Conservation (phyloP, 2,113 vertebrate genomes). For the Rhipidura dahli region DNA sequence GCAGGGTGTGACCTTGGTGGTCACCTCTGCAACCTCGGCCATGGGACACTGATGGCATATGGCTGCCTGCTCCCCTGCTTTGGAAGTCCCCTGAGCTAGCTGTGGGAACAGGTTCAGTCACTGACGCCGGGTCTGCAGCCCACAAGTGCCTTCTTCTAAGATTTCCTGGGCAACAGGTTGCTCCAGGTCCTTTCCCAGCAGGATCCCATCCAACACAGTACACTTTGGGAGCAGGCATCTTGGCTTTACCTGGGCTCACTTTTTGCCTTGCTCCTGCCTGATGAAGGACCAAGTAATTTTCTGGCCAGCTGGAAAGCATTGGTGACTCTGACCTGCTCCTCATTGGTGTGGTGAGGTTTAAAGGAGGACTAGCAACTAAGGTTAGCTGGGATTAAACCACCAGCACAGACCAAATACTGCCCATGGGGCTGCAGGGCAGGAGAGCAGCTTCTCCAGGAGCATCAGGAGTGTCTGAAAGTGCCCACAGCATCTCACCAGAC, state of each 20-base stretch:
- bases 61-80: background rate
- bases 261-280: background rate
- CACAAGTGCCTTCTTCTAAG: background rate
- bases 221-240: fast-evolving
- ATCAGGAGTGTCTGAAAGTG: background rate
- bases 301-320: background rate
- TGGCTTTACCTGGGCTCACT: background rate
- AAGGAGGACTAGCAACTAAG: background rate
- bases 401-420: background rate
- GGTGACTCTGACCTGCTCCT: background rate
- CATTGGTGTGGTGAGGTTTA: background rate
- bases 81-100: background rate
- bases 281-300: background rate
- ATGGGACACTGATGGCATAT: fast-evolving
- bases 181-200: background rate
- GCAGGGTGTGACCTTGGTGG: background rate
- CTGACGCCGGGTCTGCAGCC: background rate
- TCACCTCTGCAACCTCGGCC: background rate
- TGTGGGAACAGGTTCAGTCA: background rate
- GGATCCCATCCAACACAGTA: background rate
- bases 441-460: background rate
- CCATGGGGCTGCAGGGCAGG: background rate
- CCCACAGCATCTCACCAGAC: background rate
- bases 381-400: background rate
- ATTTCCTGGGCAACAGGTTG: background rate